Conservation (phyloP, 2,797 vertebrate genomes). For the Sebastolobus alascanus region DNA sequence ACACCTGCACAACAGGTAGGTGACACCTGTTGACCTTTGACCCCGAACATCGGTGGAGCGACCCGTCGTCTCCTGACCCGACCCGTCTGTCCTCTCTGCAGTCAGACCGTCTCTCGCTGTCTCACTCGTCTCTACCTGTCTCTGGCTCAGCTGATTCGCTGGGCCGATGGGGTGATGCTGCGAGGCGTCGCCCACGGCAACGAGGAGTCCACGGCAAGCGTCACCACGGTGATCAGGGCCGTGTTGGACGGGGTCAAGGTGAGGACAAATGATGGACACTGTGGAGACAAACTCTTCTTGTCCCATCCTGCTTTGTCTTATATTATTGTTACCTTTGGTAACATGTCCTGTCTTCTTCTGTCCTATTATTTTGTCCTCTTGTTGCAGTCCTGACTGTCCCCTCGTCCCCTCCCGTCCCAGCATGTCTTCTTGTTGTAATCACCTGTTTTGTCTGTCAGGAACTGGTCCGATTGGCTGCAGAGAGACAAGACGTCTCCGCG, state of each 20-base stretch:
- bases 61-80: not conserved
- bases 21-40: not conserved
- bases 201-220: constrained; percentile 88
- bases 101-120: constrained; percentile 89
- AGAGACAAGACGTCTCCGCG: constrained; percentile 89
- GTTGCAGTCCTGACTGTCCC: too few species aligned
- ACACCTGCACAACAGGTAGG: constrained; percentile 89
- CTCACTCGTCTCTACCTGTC: constrained; percentile 91
- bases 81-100: constrained; percentile 60
- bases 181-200: constrained; percentile 88
- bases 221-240: constrained; percentile 90
- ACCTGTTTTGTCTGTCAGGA: constrained; percentile 80
- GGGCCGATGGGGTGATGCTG: constrained; percentile 94
- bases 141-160: constrained; percentile 92
- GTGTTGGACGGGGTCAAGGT: constrained; percentile 95
- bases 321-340: not conserved
- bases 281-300: not conserved
- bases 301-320: not conserved
- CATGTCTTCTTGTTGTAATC: not conserved
- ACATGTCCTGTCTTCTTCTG: not conserved
- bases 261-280: constrained; percentile 8
- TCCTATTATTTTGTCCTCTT: not conserved
- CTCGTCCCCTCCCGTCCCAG: too few species aligned
- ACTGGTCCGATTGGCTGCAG: constrained; percentile 91
- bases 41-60: too few species aligned